Conservation (phyloP, 2,888 invertebrate genomes). For the Eupithecia tripunctaria region DNA sequence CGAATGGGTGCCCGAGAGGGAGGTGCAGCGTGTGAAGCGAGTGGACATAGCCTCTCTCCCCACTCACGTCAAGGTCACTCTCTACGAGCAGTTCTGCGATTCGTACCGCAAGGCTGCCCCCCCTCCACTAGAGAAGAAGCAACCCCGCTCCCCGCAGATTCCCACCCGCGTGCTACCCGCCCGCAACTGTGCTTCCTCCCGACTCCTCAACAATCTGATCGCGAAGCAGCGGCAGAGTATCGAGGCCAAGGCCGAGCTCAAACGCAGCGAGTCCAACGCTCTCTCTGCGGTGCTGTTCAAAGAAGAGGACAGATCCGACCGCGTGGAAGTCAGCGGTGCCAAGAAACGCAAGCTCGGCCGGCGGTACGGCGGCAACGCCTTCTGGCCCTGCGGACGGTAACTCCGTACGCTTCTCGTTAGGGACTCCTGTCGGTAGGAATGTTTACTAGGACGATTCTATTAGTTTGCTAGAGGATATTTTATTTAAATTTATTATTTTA, state of each 20-base stretch:
- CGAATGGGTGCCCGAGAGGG: conserved; percentile 92
- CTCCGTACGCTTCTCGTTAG: conserved; percentile 10
- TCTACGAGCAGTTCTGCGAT: conserved; percentile 81
- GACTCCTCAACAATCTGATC: conserved; percentile 66
- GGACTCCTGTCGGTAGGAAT: conserved; percentile 21
- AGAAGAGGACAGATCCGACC: conserved; percentile 46
- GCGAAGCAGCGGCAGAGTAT: conserved; percentile 56
- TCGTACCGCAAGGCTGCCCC: conserved; percentile 58
- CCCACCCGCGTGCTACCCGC: conserved; percentile 50
- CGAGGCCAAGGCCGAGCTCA: conserved; percentile 20
- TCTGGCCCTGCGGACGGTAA: conserved; percentile 81
- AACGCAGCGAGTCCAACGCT: conserved; percentile 53
- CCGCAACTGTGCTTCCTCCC: conserved; percentile 65
- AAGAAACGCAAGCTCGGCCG: conserved; percentile 77
- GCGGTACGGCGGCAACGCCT: conserved; percentile 72
- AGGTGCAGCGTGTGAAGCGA: conserved; percentile 86
- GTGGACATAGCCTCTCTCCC: conserved; percentile 83
- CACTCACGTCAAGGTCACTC: conserved; percentile 76
- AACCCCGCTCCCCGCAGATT: conserved; percentile 40
- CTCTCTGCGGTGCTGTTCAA: conserved; percentile 51
- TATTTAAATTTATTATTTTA: conserved; percentile 15
- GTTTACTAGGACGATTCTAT: conserved; percentile 23
- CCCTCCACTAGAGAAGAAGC: conserved; percentile 34
- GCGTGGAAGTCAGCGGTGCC: conserved; percentile 67
- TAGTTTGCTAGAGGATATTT: conserved; percentile 28